Evolutionary conservation across 2,888 invertebrate genomes (phyloP), one percentile per base, ranked within the genome.

Genomic region (Congeria kusceri): DNA sequence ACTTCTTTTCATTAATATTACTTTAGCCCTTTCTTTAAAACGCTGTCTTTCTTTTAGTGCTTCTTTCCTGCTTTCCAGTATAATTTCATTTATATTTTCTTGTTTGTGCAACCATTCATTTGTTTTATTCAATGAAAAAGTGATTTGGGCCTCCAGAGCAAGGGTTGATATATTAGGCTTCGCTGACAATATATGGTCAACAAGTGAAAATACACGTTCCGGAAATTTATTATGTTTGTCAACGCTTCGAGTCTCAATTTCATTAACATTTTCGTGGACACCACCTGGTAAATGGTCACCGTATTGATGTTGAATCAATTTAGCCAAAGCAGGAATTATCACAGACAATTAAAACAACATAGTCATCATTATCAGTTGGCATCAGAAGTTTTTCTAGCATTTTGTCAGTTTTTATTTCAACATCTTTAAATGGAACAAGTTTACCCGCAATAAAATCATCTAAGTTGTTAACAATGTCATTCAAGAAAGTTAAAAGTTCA

Each of bases 201-300:
- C 49, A 47, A 47, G 58, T 1, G 72, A 39, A 28, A 72, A 65
- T 18, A 65, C 65, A 39, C 72, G n/a, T 53, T 65, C 72, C 18
- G 72, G 72, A 47, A 46, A 65, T 39, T 65, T 65, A 29, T 72
- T 72, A 44, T 72, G 65, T 32, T 72, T 72, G 28, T 72, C 65
- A 28, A 29, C 65, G 59, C 70, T 70, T 28, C 13, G 18, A 3
- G 70, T 62, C n/a, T 62, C 57, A 32, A 3, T 9, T 5, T 1
- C 29, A 32, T 63, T 27, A 11, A 70, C 27, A 23, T 15, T 15
- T 39, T 53, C 27, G 20, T 63, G 32, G 1, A 49, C 18, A 20
- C 63, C 62, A 15, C 56, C 53, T 20, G 66, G 66, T 3, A 66
- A 32, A 29, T 66, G 66, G 32, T 66, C 66, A 20, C 23, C 23